These are phyloP conservation scores for Coilia nasus DNA, from an alignment of 2,797 vertebrate genomes.

Conservation along the genomic window DNA sequence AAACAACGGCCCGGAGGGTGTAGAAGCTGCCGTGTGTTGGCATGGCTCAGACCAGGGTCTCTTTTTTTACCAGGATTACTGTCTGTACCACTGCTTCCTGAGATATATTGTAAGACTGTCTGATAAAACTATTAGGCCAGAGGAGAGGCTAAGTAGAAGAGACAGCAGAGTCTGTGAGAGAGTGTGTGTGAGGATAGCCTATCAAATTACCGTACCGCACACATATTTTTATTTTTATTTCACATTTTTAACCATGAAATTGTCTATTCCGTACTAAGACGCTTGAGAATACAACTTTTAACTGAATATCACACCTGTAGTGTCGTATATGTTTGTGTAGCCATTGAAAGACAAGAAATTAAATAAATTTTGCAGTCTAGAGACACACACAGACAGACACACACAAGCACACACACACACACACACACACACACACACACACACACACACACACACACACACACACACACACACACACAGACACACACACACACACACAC, in stretches of 20 bases:
- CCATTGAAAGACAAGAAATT: neutral
- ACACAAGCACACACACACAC: conserved; percentile 30
- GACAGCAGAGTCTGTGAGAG: neutral
- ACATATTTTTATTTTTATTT: neutral
- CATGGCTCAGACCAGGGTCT: neutral
- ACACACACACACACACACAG: too few species aligned
- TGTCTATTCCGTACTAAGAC: neutral
- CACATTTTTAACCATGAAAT: neutral
- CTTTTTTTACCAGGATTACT: too few species aligned
- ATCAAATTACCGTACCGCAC: neutral
- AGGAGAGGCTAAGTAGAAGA: neutral
- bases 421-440: neutral
- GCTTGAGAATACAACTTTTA: neutral
- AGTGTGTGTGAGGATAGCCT: neutral
- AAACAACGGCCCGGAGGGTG: conserved; percentile 34
- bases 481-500: conserved; percentile 13
- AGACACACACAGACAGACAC: conserved; percentile 40
- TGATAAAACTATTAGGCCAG: neutral
- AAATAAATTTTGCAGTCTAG: neutral
- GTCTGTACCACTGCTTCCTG: neutral
- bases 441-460: too few species aligned
- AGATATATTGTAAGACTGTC: neutral
- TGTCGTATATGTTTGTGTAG: neutral
- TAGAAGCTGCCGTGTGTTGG: neutral
- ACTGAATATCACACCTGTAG: neutral